Conservation (phyloP, 1,140 invertebrate genomes). For the Nebria ingens region DNA sequence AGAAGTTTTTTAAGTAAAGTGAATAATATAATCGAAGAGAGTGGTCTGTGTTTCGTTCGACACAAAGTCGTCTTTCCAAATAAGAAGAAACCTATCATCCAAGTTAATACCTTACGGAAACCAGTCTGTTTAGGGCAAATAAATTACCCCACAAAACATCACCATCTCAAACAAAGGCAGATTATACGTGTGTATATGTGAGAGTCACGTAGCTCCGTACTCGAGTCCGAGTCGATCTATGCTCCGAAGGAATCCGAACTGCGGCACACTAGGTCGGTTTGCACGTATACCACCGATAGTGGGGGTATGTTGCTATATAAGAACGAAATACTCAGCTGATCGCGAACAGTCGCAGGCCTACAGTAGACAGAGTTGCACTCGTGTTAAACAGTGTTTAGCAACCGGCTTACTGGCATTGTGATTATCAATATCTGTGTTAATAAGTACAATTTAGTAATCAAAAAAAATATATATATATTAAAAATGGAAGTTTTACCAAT, state of each 20-base stretch:
- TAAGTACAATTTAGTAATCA: neutral
- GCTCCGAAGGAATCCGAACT: neutral
- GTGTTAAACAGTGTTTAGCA: slow-evolving; percentile 3
- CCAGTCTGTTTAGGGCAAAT: slow-evolving; percentile 8
- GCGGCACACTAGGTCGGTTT: neutral
- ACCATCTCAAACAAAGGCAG: slow-evolving; percentile 9
- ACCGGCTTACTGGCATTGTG: slow-evolving; percentile 7
- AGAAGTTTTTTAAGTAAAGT: too few species aligned
- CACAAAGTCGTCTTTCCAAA: neutral
- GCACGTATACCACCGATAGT: slow-evolving; percentile 2
- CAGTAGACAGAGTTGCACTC: slow-evolving; percentile 1
- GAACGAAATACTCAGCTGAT: neutral
- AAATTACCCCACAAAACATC: slow-evolving; percentile 9
- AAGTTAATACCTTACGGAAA: slow-evolving; percentile 6
- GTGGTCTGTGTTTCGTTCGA: too few species aligned
- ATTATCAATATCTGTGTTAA: neutral
- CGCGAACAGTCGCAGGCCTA: neutral
- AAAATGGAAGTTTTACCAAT: slow-evolving; percentile 22
- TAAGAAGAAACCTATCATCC: slow-evolving; percentile 3
- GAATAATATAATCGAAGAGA: too few species aligned
- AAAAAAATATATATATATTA: too few species aligned
- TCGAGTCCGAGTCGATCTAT: neutral
- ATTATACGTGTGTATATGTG: neutral
- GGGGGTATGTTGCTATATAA: neutral
- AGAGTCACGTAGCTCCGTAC: neutral